A percentile compares a stretch with the other conserved stretches of the same genome.
Conservation (phyloP, 2,113 vertebrate genomes). For the Etheostoma cragini region DNA sequence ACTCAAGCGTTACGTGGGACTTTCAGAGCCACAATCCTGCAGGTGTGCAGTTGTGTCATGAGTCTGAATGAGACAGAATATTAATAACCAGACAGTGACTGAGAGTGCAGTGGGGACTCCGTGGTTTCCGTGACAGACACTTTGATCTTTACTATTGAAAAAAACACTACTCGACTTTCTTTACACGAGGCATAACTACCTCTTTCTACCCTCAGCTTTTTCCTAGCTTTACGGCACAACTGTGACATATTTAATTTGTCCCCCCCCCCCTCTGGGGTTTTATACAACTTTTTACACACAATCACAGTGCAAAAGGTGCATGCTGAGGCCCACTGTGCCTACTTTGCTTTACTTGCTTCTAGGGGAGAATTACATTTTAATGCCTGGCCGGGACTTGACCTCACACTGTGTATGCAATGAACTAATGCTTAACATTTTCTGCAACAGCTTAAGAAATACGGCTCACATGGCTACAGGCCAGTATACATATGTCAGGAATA, state of each 20-base stretch:
- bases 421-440: neutral
- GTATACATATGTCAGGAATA: conserved; percentile 62
- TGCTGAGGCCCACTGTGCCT: neutral
- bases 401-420: conserved; percentile 1
- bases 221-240: neutral
- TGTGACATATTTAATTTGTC: neutral
- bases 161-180: neutral
- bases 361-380: neutral
- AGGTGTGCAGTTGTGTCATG: conserved; percentile 53
- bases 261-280: neutral
- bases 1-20: neutral
- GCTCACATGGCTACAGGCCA: neutral
- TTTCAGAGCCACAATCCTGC: conserved; percentile 40
- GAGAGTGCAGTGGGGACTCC: conserved; percentile 30
- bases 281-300: neutral
- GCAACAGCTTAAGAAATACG: neutral
- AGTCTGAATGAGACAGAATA: conserved; percentile 29
- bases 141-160: neutral
- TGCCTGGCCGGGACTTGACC: neutral
- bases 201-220: conserved; percentile 28
- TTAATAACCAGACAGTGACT: conserved; percentile 21
- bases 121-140: neutral
- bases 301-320: neutral
- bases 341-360: neutral
- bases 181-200: conserved; percentile 17